Conservation (phyloP, 2,113 vertebrate species). For the Hyla sarda region DNA sequence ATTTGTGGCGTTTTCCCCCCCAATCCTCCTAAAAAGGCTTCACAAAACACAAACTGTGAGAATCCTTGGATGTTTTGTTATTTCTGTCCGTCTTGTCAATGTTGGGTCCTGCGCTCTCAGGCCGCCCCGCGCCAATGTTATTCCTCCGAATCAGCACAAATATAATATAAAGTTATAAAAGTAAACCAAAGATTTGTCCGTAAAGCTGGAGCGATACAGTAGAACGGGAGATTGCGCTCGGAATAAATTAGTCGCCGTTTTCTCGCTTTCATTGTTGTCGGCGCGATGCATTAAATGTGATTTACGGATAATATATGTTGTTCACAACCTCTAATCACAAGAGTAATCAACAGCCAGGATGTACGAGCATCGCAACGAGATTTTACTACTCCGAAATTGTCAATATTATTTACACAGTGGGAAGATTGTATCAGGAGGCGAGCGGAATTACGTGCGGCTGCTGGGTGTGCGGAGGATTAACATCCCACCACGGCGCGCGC, state of each 20-base stretch:
- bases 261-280: constrained; percentile 3
- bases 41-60: too few species aligned
- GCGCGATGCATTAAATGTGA: constrained; percentile 28
- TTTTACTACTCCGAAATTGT: constrained; percentile 18
- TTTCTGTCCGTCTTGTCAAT: too few species aligned
- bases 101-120: too few species aligned
- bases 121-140: too few species aligned
- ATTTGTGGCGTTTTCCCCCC: too few species aligned
- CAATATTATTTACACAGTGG: constrained; percentile 38
- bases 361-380: neutral
- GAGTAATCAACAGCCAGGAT: constrained; percentile 26
- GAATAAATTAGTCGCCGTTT: neutral
- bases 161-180: neutral
- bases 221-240: neutral
- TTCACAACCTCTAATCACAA: constrained; percentile 23
- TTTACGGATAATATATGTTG: constrained; percentile 37
- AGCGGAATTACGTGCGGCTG: constrained; percentile 3
- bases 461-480: constrained; percentile 35
- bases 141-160: neutral
- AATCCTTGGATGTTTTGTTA: too few species aligned
- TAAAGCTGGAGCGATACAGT: neutral
- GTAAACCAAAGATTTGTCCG: neutral
- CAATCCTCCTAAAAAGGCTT: too few species aligned
- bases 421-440: constrained; percentile 4
- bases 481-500: neutral